These are phyloP conservation scores for Ataeniobius toweri DNA, from an alignment of 2,797 vertebrate genomes.

Conservation along the genomic window DNA sequence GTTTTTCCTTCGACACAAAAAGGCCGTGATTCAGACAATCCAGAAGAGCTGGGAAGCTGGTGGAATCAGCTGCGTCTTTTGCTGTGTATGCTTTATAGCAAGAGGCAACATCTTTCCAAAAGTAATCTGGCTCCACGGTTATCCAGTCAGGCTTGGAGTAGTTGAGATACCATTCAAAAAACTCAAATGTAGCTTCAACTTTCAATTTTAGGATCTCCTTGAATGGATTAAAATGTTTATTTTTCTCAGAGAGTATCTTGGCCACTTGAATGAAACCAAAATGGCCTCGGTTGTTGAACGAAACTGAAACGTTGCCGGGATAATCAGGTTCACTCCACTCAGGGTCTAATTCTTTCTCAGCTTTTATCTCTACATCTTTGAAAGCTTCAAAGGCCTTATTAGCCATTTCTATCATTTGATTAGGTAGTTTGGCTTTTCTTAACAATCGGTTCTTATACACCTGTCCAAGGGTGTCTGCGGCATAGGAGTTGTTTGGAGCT, in stretches of 20 bases:
- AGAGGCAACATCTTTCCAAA: constrained; percentile 13
- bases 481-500: constrained; percentile 33
- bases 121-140: background rate
- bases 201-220: accelerated
- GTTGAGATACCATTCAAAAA: constrained; percentile 54
- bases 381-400: background rate
- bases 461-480: constrained; percentile 52
- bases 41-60: constrained; percentile 44
- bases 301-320: background rate
- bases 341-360: constrained; percentile 14
- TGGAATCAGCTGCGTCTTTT: constrained; percentile 22
- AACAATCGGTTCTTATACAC: constrained; percentile 34
- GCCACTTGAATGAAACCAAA: constrained; percentile 53
- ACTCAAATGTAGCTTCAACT: constrained; percentile 24
- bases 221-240: background rate
- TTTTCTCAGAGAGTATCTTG: constrained; percentile 15
- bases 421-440: accelerated
- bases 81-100: constrained; percentile 21
- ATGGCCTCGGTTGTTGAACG: constrained; percentile 40
- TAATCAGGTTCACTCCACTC: background rate
- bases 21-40: constrained; percentile 14
- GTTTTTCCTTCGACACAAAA: constrained; percentile 30
- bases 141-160: constrained; percentile 19
- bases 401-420: accelerated
- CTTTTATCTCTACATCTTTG: constrained; percentile 27